A percentile compares a stretch with the other conserved stretches of the same genome.
Conservation (phyloP, 2,888 invertebrate genomes). For the Gastracanthus pulcherrimus region DNA sequence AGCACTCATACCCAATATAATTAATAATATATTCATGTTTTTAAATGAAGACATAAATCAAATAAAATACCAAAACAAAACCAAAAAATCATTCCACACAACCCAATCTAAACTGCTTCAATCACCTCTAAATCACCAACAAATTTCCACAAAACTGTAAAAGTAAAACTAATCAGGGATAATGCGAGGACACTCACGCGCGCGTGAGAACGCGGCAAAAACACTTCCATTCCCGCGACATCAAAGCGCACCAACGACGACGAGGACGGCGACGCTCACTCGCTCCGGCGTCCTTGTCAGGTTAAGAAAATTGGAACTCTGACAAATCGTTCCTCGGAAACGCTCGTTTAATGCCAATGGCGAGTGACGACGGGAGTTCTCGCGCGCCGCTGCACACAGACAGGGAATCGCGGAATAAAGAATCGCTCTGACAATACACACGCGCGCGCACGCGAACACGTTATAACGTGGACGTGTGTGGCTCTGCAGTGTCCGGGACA, state of each 20-base stretch:
- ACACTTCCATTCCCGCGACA: not conserved
- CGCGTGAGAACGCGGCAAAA: not conserved
- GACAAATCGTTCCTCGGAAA: constrained; percentile 52
- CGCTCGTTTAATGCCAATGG: constrained; percentile 47
- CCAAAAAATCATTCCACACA: too few relatives aligned
- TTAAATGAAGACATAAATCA: too few relatives aligned
- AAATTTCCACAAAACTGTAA: too few relatives aligned
- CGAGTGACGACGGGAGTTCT: constrained; percentile 24
- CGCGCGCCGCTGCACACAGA: not conserved
- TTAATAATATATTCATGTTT: too few relatives aligned
- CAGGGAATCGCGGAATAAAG: not conserved
- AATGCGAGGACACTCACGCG: not conserved
- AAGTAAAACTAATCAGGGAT: not conserved
- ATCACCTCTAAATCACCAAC: too few relatives aligned
- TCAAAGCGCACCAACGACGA: not conserved
- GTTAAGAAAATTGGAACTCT: constrained; percentile 45
- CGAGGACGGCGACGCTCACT: not conserved
- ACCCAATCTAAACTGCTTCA: too few relatives aligned
- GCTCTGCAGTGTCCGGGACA: too few relatives aligned
- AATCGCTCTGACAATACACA: constrained; percentile 1
- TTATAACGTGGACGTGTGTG: too few relatives aligned
- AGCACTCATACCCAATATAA: too few relatives aligned
- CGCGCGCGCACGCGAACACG: not conserved
- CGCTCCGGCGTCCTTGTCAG: constrained; percentile 11
- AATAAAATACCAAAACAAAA: too few relatives aligned